phyloP scores from a whole-genome alignment of 2,888 invertebrate genomes.

The Pteria penguin region DNA sequence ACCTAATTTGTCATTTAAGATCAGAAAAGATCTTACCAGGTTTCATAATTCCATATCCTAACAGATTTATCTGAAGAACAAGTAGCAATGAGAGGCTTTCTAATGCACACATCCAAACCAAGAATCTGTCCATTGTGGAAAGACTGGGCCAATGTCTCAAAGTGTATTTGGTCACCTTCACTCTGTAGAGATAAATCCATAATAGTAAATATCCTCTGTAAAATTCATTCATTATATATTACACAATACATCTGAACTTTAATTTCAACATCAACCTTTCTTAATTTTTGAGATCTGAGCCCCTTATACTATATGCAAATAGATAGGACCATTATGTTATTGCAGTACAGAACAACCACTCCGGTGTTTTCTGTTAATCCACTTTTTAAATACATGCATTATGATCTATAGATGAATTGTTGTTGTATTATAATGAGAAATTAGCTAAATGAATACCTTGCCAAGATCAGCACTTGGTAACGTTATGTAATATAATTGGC shows the following conservation, averaged over 20 bases:
- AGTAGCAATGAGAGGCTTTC: slow-evolving; percentile 95
- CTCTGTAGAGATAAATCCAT: slow-evolving; percentile 23
- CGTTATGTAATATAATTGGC: slow-evolving; percentile 81
- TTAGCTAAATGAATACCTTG: slow-evolving; percentile 74
- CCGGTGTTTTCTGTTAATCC: too few relatives aligned
- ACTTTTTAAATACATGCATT: too few relatives aligned
- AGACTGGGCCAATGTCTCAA: slow-evolving; percentile 77
- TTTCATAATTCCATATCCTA: slow-evolving; percentile 95
- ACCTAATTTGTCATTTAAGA: too few relatives aligned
- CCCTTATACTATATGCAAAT: too few relatives aligned
- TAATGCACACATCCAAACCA: slow-evolving; percentile 90
- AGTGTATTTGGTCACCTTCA: slow-evolving; percentile 77
- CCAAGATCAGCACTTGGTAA: slow-evolving; percentile 80
- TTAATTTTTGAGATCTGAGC: too few relatives aligned
- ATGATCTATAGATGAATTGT: too few relatives aligned
- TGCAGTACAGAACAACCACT: too few relatives aligned
- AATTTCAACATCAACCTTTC: too few relatives aligned
- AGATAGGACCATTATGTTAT: too few relatives aligned
- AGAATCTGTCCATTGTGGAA: slow-evolving; percentile 90
- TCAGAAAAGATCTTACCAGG: slow-evolving; percentile 82
- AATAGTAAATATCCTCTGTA: neutral
- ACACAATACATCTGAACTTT: too few relatives aligned
- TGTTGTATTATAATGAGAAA: too few relatives aligned
- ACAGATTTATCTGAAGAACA: slow-evolving; percentile 90
- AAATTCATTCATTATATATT: too few relatives aligned